Conservation (phyloP, 2,113 vertebrate species). For the Corythaixoides concolor region DNA sequence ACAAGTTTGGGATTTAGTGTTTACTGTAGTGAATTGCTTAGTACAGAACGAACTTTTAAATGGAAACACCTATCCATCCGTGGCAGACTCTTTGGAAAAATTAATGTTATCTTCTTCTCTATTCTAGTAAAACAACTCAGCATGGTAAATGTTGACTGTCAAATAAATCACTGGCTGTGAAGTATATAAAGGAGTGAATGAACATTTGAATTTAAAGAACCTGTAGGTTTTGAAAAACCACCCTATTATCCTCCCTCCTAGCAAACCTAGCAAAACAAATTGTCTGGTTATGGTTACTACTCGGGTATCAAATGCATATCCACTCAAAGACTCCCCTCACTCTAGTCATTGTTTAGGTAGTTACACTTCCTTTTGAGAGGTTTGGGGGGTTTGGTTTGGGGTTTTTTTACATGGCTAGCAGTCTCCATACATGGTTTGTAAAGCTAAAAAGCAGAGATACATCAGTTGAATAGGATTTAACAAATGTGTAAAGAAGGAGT, state of each 20-base stretch:
- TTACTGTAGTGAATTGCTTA: background rate
- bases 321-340: background rate
- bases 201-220: background rate
- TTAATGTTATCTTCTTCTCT: background rate
- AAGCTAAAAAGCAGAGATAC: background rate
- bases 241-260: background rate
- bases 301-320: background rate
- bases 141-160: background rate
- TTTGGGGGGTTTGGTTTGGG: background rate
- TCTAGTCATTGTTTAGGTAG: background rate
- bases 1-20: background rate
- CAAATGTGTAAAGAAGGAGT: background rate
- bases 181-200: background rate
- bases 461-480: background rate
- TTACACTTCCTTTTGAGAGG: background rate
- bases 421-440: background rate
- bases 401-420: background rate
- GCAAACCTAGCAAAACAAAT: background rate
- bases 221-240: background rate
- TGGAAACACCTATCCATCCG: background rate
- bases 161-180: background rate
- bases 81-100: background rate
- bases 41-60: background rate
- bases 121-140: background rate
- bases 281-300: background rate